Evolutionary conservation across 2,888 invertebrate genomes (phyloP).

Genomic region (Chydorus sphaericus): DNA sequence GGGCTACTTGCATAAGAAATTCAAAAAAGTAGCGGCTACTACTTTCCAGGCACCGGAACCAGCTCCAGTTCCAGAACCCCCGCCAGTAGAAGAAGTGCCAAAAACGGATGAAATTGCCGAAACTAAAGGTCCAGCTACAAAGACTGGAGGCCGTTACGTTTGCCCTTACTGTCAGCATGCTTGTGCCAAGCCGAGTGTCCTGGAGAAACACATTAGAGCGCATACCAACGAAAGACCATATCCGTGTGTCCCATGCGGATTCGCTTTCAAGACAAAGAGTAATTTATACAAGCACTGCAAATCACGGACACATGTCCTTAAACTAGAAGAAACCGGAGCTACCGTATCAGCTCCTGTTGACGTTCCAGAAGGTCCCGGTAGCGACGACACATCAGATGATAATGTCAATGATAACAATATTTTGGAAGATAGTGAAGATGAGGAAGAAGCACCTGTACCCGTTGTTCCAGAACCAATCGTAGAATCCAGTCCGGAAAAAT

Average conservation of each 20-base stretch:
- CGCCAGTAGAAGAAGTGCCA: neutral
- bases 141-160: constrained; percentile 48
- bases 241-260: constrained; percentile 75
- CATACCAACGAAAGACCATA: constrained; percentile 86
- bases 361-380: neutral
- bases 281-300: constrained; percentile 81
- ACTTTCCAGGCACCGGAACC: constrained; percentile 18
- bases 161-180: constrained; percentile 77
- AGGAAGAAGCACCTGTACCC: neutral
- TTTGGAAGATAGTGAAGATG: neutral
- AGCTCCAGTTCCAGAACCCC: constrained; percentile 19
- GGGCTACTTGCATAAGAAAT: constrained; percentile 76
- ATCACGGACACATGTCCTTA: constrained; percentile 48
- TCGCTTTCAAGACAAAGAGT: constrained; percentile 86
- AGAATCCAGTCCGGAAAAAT: neutral
- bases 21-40: constrained; percentile 67
- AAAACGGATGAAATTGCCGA: neutral
- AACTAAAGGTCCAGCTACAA: neutral
- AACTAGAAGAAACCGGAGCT: constrained; percentile 40
- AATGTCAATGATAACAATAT: neutral
- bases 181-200: constrained; percentile 83
- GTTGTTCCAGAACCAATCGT: neutral
- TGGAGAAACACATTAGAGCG: constrained; percentile 84
- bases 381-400: constrained; percentile 2
- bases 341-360: neutral